Evolutionary conservation across 2,113 vertebrate species (phyloP).

Genomic region (Ascaphus truei): DNA sequence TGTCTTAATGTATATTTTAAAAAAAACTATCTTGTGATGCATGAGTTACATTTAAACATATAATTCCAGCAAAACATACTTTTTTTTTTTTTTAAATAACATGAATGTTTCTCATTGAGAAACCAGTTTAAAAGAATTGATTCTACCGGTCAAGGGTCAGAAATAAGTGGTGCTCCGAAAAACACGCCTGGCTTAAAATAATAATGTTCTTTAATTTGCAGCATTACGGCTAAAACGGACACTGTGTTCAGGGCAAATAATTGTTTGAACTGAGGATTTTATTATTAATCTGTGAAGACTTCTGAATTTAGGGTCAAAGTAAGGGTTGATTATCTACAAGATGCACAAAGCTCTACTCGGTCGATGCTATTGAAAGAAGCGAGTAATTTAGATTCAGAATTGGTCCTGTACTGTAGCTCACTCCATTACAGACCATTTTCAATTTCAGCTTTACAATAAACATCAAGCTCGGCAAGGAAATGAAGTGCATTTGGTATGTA

Average conservation of each 20-base stretch:
- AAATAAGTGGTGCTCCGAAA: conserved; percentile 77
- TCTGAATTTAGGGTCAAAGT: conserved; percentile 95
- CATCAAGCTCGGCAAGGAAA: conserved; percentile 98
- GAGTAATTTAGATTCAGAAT: conserved; percentile 99
- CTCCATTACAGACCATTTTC: conserved; percentile 99
- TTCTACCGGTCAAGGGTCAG: conserved; percentile 81
- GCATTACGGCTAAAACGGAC: conserved; percentile 86
- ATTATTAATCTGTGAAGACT: conserved; percentile 98
- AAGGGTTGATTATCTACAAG: conserved; percentile 99
- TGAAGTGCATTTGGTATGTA: conserved; percentile 99
- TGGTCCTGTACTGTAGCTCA: conserved; percentile 95
- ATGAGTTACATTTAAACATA: too few species aligned
- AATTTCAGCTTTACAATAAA: conserved; percentile 99
- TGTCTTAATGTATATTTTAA: too few species aligned
- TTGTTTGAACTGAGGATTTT: conserved; percentile 99
- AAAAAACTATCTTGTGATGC: too few species aligned
- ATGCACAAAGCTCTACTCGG: conserved; percentile 96
- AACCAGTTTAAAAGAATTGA: not conserved
- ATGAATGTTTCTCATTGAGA: not conserved
- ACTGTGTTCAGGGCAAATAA: conserved; percentile 98
- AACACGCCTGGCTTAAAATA: conserved; percentile 76
- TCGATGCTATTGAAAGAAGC: conserved; percentile 98
- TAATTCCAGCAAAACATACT: too few species aligned
- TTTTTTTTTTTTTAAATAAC: not conserved
- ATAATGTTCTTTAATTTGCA: conserved; percentile 98